A percentile compares a stretch with the other conserved stretches of the same genome.
Evolutionary conservation across 1,140 invertebrate genomes (phyloP).

Genomic region (Pectinophora gossypiella): DNA sequence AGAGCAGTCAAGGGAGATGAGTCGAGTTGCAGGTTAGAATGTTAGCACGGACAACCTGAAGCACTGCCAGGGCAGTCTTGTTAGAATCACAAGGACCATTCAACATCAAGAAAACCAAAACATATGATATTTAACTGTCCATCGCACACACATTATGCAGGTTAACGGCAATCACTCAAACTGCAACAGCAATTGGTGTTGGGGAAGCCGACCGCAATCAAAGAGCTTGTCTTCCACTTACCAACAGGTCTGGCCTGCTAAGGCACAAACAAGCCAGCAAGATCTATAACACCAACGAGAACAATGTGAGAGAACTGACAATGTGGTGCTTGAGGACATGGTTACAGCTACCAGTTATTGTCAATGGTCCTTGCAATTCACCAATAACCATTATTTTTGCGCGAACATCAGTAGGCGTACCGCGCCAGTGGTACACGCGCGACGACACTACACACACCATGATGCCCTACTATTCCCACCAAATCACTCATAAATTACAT

Average conservation of each 20-base stretch:
- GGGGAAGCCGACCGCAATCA: slow-evolving; percentile 59
- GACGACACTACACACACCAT: slow-evolving; percentile 43
- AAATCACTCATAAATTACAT: slow-evolving; percentile 58
- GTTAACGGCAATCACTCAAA: slow-evolving; percentile 65
- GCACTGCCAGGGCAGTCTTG: slow-evolving; percentile 27
- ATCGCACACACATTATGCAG: slow-evolving; percentile 67
- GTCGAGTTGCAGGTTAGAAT: slow-evolving; percentile 25
- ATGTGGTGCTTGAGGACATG: slow-evolving; percentile 57
- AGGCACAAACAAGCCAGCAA: slow-evolving; percentile 83
- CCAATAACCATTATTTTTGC: slow-evolving; percentile 64
- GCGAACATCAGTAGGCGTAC: slow-evolving; percentile 54
- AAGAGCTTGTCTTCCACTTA: slow-evolving; percentile 73
- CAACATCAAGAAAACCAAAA: slow-evolving; percentile 59
- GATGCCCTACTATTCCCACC: slow-evolving; percentile 33
- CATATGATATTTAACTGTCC: slow-evolving; percentile 49
- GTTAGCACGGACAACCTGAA: slow-evolving; percentile 13
- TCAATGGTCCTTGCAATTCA: slow-evolving; percentile 73
- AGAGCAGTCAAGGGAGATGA: background rate
- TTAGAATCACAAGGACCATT: slow-evolving; percentile 75
- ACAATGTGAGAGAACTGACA: slow-evolving; percentile 60
- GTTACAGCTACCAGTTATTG: slow-evolving; percentile 45
- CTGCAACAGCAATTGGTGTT: slow-evolving; percentile 61
- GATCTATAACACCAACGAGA: slow-evolving; percentile 78
- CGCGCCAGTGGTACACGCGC: slow-evolving; percentile 35
- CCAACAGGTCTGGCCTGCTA: slow-evolving; percentile 81